Conservation (phyloP, 2,113 vertebrate species). For the Cisticola juncidis region DNA sequence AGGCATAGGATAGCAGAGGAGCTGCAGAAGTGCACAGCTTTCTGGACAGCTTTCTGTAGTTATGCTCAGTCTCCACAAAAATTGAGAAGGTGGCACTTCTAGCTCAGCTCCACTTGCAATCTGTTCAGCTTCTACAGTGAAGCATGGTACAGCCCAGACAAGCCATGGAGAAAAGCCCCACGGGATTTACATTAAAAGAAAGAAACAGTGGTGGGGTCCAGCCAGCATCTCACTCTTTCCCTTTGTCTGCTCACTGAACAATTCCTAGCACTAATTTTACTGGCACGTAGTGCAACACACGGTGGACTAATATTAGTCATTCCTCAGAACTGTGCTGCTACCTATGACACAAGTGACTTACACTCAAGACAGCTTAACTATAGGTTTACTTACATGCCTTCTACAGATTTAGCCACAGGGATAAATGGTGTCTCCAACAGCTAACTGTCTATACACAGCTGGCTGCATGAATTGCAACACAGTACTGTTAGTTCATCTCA, state of each 20-base stretch:
- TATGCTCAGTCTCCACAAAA: neutral
- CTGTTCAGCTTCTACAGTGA: neutral
- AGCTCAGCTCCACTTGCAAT: neutral
- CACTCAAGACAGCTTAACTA: neutral
- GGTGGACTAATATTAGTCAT: neutral
- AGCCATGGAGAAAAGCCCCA: neutral
- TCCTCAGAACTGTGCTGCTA: neutral
- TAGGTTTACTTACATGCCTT: neutral
- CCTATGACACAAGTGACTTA: neutral
- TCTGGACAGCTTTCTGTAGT: neutral
- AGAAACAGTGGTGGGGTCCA: neutral
- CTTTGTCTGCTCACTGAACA: neutral
- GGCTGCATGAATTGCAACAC: neutral
- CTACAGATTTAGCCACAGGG: neutral
- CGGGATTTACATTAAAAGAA: neutral
- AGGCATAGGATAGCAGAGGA: neutral
- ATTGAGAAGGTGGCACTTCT: neutral
- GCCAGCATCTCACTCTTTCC: neutral
- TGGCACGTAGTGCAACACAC: neutral
- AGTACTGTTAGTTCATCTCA: rapidly evolving
- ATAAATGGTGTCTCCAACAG: neutral
- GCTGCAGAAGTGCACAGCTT: neutral
- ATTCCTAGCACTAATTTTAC: neutral
- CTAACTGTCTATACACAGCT: neutral
- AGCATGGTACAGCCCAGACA: neutral